A percentile compares a stretch with the other conserved stretches of the same genome.
Conservation (phyloP, 2,113 vertebrate species). For the Coptodon bakossiorum region DNA sequence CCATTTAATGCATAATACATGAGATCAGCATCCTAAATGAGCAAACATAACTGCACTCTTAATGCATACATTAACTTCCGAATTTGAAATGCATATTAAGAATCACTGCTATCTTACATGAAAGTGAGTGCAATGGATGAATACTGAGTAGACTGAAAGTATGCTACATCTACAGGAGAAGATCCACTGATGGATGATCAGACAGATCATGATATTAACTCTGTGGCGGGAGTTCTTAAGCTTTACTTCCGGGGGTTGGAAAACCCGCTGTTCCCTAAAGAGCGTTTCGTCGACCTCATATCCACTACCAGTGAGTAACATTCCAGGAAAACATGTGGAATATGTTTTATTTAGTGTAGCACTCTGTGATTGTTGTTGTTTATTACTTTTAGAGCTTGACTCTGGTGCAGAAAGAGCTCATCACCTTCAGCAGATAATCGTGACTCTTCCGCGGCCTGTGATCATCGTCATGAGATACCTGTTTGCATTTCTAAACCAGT, state of each 20-base stretch:
- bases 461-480: slow-evolving; percentile 98
- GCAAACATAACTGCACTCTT: background rate
- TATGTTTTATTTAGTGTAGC: background rate
- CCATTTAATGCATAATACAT: slow-evolving; percentile 36
- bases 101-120: background rate
- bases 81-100: background rate
- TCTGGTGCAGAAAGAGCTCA: slow-evolving; percentile 85
- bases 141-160: background rate
- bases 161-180: slow-evolving; percentile 76
- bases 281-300: slow-evolving; percentile 94
- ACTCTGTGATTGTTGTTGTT: background rate
- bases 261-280: slow-evolving; percentile 96
- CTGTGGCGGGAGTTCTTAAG: slow-evolving; percentile 95
- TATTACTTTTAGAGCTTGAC: slow-evolving; percentile 79
- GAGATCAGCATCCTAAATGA: slow-evolving; percentile 1
- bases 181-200: slow-evolving; percentile 95
- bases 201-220: slow-evolving; percentile 92
- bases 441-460: slow-evolving; percentile 85
- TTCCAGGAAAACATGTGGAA: background rate
- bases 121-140: background rate
- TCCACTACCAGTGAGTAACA: slow-evolving; percentile 92
- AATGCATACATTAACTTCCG: background rate
- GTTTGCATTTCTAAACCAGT: slow-evolving; percentile 98
- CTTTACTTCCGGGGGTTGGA: slow-evolving; percentile 97
- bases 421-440: slow-evolving; percentile 89